Percentiles rank a stretch among this genome's conserved stretches.
Conservation (phyloP, 2,113 vertebrate genomes). For the Sinocyclocheilus anophthalmus region DNA sequence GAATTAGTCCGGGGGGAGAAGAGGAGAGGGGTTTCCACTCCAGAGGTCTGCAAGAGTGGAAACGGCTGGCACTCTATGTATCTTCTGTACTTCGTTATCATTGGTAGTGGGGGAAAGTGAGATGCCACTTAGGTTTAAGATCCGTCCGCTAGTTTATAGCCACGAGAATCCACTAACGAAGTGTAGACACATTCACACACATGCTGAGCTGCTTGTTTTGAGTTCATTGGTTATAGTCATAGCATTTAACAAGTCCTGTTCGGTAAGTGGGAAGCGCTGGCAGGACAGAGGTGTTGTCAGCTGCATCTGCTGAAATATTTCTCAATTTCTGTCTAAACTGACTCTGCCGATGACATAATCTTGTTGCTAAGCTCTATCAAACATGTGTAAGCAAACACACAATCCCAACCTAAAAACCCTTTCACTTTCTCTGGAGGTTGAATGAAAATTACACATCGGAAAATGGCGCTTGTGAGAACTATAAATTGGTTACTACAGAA, state of each 20-base stretch:
- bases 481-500: conserved; percentile 30
- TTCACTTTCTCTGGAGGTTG: neutral
- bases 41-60: neutral
- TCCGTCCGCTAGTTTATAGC: conserved; percentile 11
- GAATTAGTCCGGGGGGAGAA: neutral
- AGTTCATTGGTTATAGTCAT: conserved; percentile 17
- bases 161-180: conserved; percentile 14
- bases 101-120: neutral
- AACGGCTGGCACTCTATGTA: conserved; percentile 5
- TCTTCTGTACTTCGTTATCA: conserved; percentile 6
- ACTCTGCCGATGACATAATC: conserved; percentile 51
- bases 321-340: conserved; percentile 38
- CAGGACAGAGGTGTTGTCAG: conserved; percentile 41
- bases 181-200: conserved; percentile 28
- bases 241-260: conserved; percentile 15
- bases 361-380: conserved; percentile 72
- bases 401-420: conserved; percentile 20
- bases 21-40: conserved; percentile 19
- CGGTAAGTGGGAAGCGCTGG: conserved; percentile 24
- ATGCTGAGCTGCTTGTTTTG: neutral
- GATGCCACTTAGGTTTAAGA: conserved; percentile 4
- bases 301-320: conserved; percentile 29
- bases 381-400: conserved; percentile 63
- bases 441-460: conserved; percentile 34
- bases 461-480: conserved; percentile 26